Evolutionary conservation across 2,888 invertebrate species (phyloP).

Genomic region (Digitonthophagus gazella): DNA sequence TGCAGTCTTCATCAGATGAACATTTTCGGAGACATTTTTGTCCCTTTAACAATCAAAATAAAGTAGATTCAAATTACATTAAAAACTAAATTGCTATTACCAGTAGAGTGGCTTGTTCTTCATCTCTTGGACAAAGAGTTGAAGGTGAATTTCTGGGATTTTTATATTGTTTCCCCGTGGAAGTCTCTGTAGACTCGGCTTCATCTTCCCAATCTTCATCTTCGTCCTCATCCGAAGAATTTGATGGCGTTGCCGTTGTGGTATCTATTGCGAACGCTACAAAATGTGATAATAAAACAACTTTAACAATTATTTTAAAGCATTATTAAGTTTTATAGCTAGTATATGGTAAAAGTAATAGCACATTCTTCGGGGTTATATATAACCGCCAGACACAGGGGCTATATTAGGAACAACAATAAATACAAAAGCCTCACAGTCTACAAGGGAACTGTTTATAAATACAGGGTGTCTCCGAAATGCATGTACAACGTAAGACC

Average conservation of each 20-base stretch:
- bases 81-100: conserved; percentile 44
- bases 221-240: conserved; percentile 53
- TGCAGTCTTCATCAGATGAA: conserved; percentile 91
- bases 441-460: neutral
- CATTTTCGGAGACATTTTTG: conserved; percentile 91
- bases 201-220: conserved; percentile 53
- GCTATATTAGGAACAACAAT: neutral
- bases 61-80: neutral
- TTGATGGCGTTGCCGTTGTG: conserved; percentile 18
- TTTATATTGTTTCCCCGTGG: conserved; percentile 80
- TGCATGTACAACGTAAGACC: no score
- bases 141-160: conserved; percentile 87
- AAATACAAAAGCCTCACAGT: neutral
- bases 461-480: no score
- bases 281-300: conserved; percentile 20
- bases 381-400: neutral
- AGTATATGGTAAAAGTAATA: neutral
- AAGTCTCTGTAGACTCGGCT: conserved; percentile 61
- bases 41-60: conserved; percentile 54
- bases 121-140: conserved; percentile 80
- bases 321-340: no score
- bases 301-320: neutral
- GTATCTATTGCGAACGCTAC: conserved; percentile 18
- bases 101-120: conserved; percentile 77
- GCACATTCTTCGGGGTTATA: neutral